Conservation (phyloP, 2,113 vertebrate genomes). For the Sialia sialis region DNA sequence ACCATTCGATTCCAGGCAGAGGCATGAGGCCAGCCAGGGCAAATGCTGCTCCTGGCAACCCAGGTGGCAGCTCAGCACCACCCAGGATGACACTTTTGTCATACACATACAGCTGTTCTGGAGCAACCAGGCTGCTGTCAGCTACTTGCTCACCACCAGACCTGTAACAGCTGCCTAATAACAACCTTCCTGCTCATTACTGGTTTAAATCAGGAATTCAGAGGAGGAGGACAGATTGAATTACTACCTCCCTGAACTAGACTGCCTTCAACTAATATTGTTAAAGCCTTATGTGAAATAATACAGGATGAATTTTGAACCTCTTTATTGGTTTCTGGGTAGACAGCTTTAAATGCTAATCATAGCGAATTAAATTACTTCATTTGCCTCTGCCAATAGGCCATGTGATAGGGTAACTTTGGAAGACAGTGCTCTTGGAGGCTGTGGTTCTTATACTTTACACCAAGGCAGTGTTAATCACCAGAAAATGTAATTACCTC, state of each 20-base stretch:
- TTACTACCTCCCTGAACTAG: background rate
- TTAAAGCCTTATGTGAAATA: constrained; percentile 27
- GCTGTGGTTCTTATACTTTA: constrained; percentile 12
- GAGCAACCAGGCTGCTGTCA: background rate
- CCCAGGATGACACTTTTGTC: background rate
- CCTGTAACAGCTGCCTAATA: background rate
- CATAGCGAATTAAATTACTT: constrained; percentile 52
- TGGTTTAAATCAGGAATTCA: constrained; percentile 1
- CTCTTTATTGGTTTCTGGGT: constrained; percentile 20
- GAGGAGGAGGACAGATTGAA: background rate
- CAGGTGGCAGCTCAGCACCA: background rate
- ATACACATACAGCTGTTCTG: background rate
- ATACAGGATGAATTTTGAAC: constrained; percentile 23
- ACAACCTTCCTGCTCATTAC: background rate
- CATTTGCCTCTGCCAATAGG: constrained; percentile 37
- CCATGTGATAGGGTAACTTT: constrained; percentile 24
- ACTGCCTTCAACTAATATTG: background rate
- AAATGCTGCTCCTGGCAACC: background rate
- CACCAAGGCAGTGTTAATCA: constrained; percentile 14
- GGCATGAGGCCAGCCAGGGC: fast-evolving
- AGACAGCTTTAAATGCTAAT: constrained; percentile 56
- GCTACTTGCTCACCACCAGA: background rate
- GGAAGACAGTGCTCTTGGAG: background rate
- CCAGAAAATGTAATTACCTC: constrained; percentile 45
- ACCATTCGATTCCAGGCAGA: fast-evolving